Percentiles rank a stretch among this genome's conserved stretches.
phyloP scores from a whole-genome alignment of 1,140 invertebrate species.

The Temnothorax nylanderi region DNA sequence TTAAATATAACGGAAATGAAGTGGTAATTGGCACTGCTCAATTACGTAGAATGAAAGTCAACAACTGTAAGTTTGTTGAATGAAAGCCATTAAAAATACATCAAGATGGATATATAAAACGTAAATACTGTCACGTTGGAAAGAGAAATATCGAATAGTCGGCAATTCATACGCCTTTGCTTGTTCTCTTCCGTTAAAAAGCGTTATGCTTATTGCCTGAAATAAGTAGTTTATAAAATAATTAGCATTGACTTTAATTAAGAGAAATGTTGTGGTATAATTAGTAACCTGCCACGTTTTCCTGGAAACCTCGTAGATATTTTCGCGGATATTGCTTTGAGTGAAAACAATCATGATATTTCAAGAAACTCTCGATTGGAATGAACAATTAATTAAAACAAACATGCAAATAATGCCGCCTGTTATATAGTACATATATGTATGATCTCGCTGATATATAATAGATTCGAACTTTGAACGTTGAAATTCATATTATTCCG shows the following conservation, averaged over 20 bases:
- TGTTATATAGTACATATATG: background rate
- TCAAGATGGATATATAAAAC: background rate
- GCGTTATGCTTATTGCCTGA: background rate
- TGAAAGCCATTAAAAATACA: slow-evolving; percentile 35
- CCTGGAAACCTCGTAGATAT: background rate
- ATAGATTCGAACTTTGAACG: background rate
- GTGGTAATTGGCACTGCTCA: background rate
- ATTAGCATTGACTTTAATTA: background rate
- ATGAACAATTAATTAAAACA: slow-evolving; percentile 24
- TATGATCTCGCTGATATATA: background rate
- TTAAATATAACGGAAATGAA: slow-evolving; percentile 30
- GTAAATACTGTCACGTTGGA: background rate
- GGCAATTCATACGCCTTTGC: background rate
- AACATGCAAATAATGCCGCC: background rate
- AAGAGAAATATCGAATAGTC: slow-evolving; percentile 6
- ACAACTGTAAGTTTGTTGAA: slow-evolving; percentile 3
- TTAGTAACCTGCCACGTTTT: background rate
- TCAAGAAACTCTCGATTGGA: background rate
- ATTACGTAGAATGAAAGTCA: slow-evolving; percentile 10
- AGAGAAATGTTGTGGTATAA: background rate
- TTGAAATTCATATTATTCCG: slow-evolving; percentile 13
- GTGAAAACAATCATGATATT: background rate
- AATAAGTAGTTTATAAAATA: background rate
- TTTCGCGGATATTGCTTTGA: background rate
- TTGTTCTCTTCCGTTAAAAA: background rate